phyloP scores from a whole-genome alignment of 2,888 invertebrate species.

The Antheraea assamensis region DNA sequence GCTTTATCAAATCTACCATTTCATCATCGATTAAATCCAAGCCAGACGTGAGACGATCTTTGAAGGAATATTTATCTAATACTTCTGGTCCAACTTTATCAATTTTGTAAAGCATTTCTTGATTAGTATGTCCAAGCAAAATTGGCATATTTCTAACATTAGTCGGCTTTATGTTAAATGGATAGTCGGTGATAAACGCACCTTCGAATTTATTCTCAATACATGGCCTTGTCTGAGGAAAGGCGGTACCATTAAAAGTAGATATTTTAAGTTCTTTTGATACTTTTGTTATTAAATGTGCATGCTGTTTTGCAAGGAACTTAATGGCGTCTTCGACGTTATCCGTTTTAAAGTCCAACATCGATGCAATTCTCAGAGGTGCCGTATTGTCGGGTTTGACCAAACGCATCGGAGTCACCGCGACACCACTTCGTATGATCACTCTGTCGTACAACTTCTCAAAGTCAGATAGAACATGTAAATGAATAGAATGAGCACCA shows the following conservation, averaged over 20 bases:
- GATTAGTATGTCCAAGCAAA: conserved; percentile 29
- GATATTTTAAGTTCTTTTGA: background rate
- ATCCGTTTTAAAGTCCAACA: conserved; percentile 6
- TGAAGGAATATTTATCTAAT: conserved; percentile 28
- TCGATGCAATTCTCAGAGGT: conserved; percentile 13
- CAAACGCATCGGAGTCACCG: background rate
- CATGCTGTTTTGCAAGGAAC: conserved; percentile 5
- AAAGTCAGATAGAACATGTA: conserved; percentile 33
- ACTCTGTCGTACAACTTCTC: conserved; percentile 23
- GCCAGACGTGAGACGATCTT: conserved; percentile 24
- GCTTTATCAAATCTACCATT: conserved; percentile 29
- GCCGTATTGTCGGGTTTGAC: background rate
- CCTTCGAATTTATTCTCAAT: conserved; percentile 26
- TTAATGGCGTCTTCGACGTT: conserved; percentile 8
- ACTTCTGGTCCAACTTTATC: conserved; percentile 24
- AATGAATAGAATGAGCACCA: conserved; percentile 38
- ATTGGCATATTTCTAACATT: conserved; percentile 25
- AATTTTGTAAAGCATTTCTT: conserved; percentile 32
- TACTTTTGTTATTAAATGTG: background rate
- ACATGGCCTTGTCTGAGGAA: conserved; percentile 5
- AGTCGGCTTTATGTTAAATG: conserved; percentile 30
- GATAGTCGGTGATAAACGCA: conserved; percentile 27
- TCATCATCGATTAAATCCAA: conserved; percentile 30
- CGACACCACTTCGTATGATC: conserved; percentile 11
- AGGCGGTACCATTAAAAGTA: background rate